These are phyloP conservation scores for Lamellibrachia satsuma DNA, from an alignment of 2,888 invertebrate species.

Conservation along the genomic window DNA sequence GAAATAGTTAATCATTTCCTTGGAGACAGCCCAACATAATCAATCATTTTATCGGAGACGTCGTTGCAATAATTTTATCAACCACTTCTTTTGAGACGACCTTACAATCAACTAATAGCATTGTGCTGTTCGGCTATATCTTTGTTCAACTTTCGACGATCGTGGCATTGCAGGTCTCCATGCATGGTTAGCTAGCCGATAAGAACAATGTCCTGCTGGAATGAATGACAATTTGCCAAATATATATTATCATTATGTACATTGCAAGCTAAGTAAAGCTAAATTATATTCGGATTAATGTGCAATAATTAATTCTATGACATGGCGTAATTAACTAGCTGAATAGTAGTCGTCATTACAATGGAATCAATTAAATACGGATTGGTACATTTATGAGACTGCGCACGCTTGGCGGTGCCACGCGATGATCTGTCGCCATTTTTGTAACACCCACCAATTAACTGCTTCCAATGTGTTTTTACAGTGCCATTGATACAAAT, in stretches of 20 bases:
- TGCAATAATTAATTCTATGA: not conserved
- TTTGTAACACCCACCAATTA: not conserved
- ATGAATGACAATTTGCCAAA: not conserved
- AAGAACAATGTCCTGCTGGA: not conserved
- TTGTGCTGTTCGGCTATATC: not conserved
- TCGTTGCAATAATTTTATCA: not conserved
- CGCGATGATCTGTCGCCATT: not conserved
- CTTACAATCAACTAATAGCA: no score
- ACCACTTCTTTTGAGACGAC: not conserved
- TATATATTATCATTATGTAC: not conserved
- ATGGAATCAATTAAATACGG: constrained; percentile 7
- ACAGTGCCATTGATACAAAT: not conserved
- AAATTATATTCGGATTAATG: not conserved
- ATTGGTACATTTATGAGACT: not conserved
- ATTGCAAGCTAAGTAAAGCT: not conserved
- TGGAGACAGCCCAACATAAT: not conserved
- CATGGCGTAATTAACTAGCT: not conserved
- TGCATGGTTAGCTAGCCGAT: not conserved
- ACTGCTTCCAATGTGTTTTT: not conserved
- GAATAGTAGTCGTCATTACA: not conserved
- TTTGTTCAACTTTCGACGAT: not conserved
- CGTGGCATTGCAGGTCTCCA: not conserved
- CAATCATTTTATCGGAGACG: not conserved
- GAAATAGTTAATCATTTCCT: no score
- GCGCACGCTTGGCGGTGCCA: not conserved